phyloP scores from a whole-genome alignment of 2,888 invertebrate species.

The Maniola hyperantus region DNA sequence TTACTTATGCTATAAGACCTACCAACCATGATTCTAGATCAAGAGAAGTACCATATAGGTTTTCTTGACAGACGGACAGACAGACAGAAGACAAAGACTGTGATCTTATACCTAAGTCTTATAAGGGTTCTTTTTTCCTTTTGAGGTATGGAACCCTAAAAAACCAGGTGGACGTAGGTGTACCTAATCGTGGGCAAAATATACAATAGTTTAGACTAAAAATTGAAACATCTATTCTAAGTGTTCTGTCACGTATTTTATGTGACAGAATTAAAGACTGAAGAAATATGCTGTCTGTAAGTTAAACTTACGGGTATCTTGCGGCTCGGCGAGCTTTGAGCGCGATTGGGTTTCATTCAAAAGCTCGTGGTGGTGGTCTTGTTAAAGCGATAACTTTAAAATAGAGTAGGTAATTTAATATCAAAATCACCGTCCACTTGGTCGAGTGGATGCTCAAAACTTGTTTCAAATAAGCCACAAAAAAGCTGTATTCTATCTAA shows the following conservation, averaged over 20 bases:
- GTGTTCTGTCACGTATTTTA: neutral
- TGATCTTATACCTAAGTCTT: too few relatives aligned
- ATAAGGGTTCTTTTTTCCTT: too few relatives aligned
- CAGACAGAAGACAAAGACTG: too few relatives aligned
- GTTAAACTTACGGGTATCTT: slow-evolving; percentile 18
- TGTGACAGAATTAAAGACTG: slow-evolving; percentile 13
- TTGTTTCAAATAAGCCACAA: slow-evolving; percentile 7
- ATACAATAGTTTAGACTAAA: too few relatives aligned
- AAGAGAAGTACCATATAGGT: too few relatives aligned
- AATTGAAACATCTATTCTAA: too few relatives aligned
- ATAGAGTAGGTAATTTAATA: slow-evolving; percentile 35
- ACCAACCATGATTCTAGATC: too few relatives aligned
- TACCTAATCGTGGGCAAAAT: too few relatives aligned
- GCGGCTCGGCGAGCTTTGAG: slow-evolving; percentile 15
- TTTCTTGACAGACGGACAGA: too few relatives aligned
- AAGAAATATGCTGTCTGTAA: neutral
- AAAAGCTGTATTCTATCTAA: neutral
- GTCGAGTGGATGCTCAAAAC: slow-evolving; percentile 1
- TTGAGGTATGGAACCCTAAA: too few relatives aligned
- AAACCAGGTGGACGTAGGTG: too few relatives aligned
- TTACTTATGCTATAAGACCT: too few relatives aligned
- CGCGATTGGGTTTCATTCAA: slow-evolving; percentile 34
- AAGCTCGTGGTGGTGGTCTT: slow-evolving; percentile 32
- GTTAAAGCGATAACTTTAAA: slow-evolving; percentile 24
- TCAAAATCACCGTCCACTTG: slow-evolving; percentile 26